Evolutionary conservation across 2,113 vertebrate species (phyloP).

Genomic region (Turnix velox): DNA sequence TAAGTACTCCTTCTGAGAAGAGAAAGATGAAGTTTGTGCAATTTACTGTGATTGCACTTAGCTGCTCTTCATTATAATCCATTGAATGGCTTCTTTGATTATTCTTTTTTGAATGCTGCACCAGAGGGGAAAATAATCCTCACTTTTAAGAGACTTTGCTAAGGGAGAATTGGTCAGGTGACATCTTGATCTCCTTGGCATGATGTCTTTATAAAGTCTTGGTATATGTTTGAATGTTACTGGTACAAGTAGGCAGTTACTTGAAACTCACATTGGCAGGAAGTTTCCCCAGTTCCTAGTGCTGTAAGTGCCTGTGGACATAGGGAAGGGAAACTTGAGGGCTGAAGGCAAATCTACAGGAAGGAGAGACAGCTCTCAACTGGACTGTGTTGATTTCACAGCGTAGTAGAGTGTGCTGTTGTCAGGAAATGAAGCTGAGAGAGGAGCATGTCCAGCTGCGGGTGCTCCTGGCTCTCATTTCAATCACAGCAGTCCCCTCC

Average conservation of each 20-base stretch:
- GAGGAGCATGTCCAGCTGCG: neutral
- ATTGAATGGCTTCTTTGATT: conserved; percentile 1
- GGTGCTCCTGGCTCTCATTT: neutral
- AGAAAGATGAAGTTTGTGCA: neutral
- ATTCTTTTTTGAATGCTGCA: neutral
- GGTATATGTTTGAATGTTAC: neutral
- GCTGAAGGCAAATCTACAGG: neutral
- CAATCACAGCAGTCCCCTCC: neutral
- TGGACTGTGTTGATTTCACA: neutral
- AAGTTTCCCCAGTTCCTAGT: neutral
- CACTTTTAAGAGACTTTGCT: neutral
- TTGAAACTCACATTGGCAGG: neutral
- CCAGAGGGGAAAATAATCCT: neutral
- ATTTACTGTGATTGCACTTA: conserved; percentile 12
- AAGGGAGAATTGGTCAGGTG: neutral
- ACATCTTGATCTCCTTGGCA: neutral
- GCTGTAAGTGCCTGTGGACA: neutral
- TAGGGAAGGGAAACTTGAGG: neutral
- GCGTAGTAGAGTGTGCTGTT: neutral
- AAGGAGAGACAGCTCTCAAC: neutral
- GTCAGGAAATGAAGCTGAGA: neutral
- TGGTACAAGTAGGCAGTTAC: neutral
- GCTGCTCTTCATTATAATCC: conserved; percentile 8
- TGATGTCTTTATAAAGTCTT: neutral
- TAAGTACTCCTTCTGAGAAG: neutral